Evolutionary conservation across 2,888 invertebrate species (phyloP).

Genomic region (Ceraclea dissimilis): DNA sequence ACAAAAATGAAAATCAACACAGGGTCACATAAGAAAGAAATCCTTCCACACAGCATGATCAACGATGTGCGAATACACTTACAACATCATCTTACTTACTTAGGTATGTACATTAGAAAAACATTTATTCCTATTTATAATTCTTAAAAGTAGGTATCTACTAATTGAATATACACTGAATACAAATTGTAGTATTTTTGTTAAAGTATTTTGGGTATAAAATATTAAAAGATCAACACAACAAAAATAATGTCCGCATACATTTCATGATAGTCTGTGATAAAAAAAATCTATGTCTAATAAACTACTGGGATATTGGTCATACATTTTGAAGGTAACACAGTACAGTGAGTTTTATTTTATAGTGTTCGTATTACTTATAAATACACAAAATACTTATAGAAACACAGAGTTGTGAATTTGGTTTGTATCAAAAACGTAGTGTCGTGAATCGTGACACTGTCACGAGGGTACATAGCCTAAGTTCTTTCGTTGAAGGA

Average conservation of each 20-base stretch:
- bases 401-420: conserved; percentile 22
- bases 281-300: not conserved
- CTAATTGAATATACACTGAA: not conserved
- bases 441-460: conserved; percentile 12
- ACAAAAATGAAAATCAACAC: too few relatives aligned
- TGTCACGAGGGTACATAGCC: conserved; percentile 23
- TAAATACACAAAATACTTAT: not conserved
- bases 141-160: too few relatives aligned
- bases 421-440: conserved; percentile 17
- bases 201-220: not conserved
- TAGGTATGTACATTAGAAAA: too few relatives aligned
- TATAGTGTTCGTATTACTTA: not conserved
- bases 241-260: not conserved
- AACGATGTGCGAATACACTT: too few relatives aligned
- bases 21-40: too few relatives aligned
- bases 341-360: not conserved
- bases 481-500: conserved; percentile 60
- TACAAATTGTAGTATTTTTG: not conserved
- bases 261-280: not conserved
- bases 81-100: too few relatives aligned
- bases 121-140: too few relatives aligned
- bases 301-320: not conserved
- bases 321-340: not conserved
- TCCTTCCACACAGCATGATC: too few relatives aligned
- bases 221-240: not conserved